These are phyloP conservation scores for Prosopocoilus inquinatus DNA, from an alignment of 2,888 invertebrate species.

Conservation along the genomic window DNA sequence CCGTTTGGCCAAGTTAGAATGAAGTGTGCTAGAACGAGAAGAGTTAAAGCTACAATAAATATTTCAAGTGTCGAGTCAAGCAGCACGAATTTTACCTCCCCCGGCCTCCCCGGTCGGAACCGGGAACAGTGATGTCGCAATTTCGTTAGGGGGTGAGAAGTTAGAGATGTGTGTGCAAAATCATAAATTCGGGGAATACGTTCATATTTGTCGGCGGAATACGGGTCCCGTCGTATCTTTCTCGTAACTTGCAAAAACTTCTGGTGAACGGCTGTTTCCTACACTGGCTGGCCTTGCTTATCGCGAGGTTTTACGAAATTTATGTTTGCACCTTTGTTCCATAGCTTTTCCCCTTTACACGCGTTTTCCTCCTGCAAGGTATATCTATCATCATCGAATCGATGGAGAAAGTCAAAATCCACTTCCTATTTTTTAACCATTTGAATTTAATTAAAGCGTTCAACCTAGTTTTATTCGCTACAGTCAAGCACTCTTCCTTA, in stretches of 20 bases:
- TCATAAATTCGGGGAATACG: conserved; percentile 7
- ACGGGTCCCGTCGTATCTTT: not conserved
- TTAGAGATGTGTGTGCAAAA: not conserved
- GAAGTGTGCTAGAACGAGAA: conserved; percentile 40
- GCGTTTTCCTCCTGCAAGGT: too few species aligned
- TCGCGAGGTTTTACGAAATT: too few species aligned
- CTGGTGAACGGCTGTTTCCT: not conserved
- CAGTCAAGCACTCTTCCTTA: too few species aligned
- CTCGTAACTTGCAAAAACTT: not conserved
- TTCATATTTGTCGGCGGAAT: conserved; percentile 12
- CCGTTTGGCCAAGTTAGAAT: conserved; percentile 39
- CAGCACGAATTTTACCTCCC: conserved; percentile 35
- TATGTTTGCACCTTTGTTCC: too few species aligned
- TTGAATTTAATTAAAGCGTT: too few species aligned
- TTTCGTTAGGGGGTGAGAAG: not conserved
- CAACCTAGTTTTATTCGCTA: too few species aligned
- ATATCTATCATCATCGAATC: too few species aligned
- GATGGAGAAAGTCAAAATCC: too few species aligned
- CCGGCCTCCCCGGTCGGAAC: conserved; percentile 23
- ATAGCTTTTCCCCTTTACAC: too few species aligned
- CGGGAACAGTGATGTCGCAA: conserved; percentile 1
- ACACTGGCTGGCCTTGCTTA: not conserved
- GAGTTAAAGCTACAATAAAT: conserved; percentile 42
- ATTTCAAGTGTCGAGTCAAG: conserved; percentile 45
- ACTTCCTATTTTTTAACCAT: too few species aligned